These are phyloP conservation scores for Sus scrofa DNA, from an alignment of 2,113 vertebrate species.

Conservation along the genomic window DNA sequence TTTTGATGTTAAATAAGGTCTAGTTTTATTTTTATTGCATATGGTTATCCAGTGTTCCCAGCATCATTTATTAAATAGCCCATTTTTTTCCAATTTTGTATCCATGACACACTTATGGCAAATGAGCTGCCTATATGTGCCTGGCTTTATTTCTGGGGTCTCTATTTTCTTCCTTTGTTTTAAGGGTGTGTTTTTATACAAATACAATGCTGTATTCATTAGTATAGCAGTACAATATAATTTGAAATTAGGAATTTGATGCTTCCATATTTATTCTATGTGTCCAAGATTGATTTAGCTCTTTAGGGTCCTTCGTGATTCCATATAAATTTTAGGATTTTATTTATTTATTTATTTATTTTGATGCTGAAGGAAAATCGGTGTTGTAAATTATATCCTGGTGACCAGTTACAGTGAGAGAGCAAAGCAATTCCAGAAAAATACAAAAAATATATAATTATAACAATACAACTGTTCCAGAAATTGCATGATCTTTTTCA, in stretches of 20 bases:
- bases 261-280: not conserved
- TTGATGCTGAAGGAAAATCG: constrained; percentile 12
- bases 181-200: not conserved
- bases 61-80: not conserved
- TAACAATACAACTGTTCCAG: not conserved
- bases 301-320: not conserved
- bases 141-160: not conserved
- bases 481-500: not conserved
- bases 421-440: not conserved
- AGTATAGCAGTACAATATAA: not conserved
- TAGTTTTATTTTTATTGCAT: not conserved
- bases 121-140: not conserved
- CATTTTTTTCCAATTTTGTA: not conserved
- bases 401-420: not conserved
- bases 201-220: not conserved
- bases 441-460: not conserved
- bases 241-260: not conserved
- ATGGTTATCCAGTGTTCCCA: not conserved
- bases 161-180: not conserved
- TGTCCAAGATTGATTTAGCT: not conserved
- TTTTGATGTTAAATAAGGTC: not conserved
- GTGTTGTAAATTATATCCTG: not conserved
- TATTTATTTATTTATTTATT: too few species aligned
- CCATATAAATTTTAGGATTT: too few species aligned
- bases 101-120: not conserved